Conservation (phyloP, 2,888 invertebrate genomes). For the Drosophila neotestacea region DNA sequence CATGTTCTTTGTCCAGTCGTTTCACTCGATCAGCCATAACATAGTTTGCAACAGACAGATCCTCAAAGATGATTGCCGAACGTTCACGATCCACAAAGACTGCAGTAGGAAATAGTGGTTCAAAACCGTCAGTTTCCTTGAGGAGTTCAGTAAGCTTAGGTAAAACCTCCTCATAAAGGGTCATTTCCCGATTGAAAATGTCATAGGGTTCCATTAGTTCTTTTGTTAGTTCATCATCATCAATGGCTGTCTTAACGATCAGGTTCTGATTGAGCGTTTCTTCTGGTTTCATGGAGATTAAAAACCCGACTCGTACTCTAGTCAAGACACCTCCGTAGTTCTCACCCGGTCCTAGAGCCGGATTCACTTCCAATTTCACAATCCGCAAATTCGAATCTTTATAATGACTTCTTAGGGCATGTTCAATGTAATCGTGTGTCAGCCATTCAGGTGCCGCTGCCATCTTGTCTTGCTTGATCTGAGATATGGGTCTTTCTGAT, state of each 20-base stretch:
- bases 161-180: slow-evolving; percentile 82
- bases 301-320: slow-evolving; percentile 65
- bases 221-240: slow-evolving; percentile 77
- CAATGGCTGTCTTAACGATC: slow-evolving; percentile 82
- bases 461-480: slow-evolving; percentile 31
- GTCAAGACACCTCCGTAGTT: slow-evolving; percentile 82
- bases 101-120: slow-evolving; percentile 78
- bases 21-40: slow-evolving; percentile 80
- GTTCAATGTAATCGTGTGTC: slow-evolving; percentile 73
- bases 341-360: slow-evolving; percentile 82
- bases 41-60: slow-evolving; percentile 74
- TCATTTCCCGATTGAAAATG: slow-evolving; percentile 83
- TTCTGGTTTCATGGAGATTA: slow-evolving; percentile 21
- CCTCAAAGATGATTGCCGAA: slow-evolving; percentile 83
- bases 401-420: slow-evolving; percentile 66
- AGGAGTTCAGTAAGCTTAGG: slow-evolving; percentile 79
- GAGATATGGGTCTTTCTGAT: slow-evolving; percentile 8
- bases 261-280: slow-evolving; percentile 39
- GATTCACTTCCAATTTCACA: slow-evolving; percentile 54
- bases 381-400: slow-evolving; percentile 68
- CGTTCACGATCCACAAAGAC: slow-evolving; percentile 79
- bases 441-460: slow-evolving; percentile 80
- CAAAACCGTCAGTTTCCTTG: slow-evolving; percentile 68
- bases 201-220: slow-evolving; percentile 81
- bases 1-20: slow-evolving; percentile 85